phyloP scores from a whole-genome alignment of 2,797 vertebrate genomes.

The Oreochromis mossambicus region DNA sequence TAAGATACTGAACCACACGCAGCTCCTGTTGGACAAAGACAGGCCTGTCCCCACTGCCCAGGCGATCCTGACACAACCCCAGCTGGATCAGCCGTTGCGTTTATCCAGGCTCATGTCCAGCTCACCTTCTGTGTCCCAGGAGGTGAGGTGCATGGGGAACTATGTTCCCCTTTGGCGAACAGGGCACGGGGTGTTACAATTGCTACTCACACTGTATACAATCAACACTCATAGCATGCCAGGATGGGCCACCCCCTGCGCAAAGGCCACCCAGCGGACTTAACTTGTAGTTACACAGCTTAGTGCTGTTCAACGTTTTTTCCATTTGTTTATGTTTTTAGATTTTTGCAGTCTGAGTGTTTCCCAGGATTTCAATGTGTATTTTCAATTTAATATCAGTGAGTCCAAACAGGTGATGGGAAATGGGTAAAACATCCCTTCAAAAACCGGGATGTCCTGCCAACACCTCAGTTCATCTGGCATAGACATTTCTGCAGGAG shows the following conservation, averaged over 20 bases:
- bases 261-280: constrained; percentile 62
- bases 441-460: constrained; percentile 39
- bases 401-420: constrained; percentile 36
- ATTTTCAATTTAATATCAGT: constrained; percentile 58
- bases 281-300: constrained; percentile 18
- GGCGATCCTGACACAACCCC: constrained; percentile 63
- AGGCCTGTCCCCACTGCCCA: constrained; percentile 49
- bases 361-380: constrained; percentile 45
- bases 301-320: constrained; percentile 35
- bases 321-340: constrained; percentile 52
- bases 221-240: constrained; percentile 44
- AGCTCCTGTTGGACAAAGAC: constrained; percentile 67
- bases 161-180: constrained; percentile 43
- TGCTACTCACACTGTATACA: constrained; percentile 51
- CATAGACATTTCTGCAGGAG: constrained; percentile 51
- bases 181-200: constrained; percentile 46
- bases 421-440: constrained; percentile 73
- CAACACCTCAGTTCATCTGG: constrained; percentile 60
- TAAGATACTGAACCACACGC: constrained; percentile 70
- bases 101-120: constrained; percentile 67
- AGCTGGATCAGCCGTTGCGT: constrained; percentile 58
- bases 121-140: constrained; percentile 64
- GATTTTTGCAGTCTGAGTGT: constrained; percentile 20
- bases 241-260: constrained; percentile 53
- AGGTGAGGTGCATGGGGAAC: constrained; percentile 32